Base-by-base conservation (phyloP, 2,797 vertebrate species). In the Urocyon cinereoargenteus region DNA sequence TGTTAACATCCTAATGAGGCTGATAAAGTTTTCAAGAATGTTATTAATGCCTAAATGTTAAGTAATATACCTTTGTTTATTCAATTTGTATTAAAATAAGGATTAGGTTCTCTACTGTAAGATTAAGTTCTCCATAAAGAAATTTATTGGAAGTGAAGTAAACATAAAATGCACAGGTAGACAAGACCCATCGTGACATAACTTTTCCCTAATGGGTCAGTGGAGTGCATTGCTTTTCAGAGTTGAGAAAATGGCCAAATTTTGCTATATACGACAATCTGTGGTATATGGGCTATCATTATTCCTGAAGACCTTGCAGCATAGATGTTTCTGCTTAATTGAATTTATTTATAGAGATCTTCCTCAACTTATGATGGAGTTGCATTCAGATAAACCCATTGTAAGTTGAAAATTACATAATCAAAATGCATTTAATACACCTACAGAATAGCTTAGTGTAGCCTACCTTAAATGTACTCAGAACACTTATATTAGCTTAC, bases 1-100 rank as follows among this genome's bases (percentile, higher is more conserved):
- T 97, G 88, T 88, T 97, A 97, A 51, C 93, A 84, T 96, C 90
- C 68, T 97, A 97, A 96, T 95, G 98, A 97, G 68, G 94, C 64
- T 97, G 97, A 98, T 97, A 97, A 97, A 94, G 86, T 78, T 96
- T 97, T 59, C 90, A 95, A 90, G 88, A 98, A 98, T 86, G 2
- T 98, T 98, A 83, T 90, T 96, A 64, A 83, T 98, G 72, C 36
- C 68, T 91, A 66, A 94, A 78, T 91, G 40, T 92, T 93, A 94
- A 94, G 49, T 94, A 87, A 26, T 90, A 90, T 51, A 88, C 45
- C 31, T 97, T 82, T 88, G 86, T 96, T 90, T 72, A 55, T 97
- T 98, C 62, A 96, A 1, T 96, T 97, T 96, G 18, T 97, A 55
- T 3, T 11, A 90, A 97, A 94, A 62, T 82, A 68, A 91, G 93